Evolutionary conservation across 2,113 vertebrate genomes (phyloP).

Genomic region (Cyanoliseus patagonus): DNA sequence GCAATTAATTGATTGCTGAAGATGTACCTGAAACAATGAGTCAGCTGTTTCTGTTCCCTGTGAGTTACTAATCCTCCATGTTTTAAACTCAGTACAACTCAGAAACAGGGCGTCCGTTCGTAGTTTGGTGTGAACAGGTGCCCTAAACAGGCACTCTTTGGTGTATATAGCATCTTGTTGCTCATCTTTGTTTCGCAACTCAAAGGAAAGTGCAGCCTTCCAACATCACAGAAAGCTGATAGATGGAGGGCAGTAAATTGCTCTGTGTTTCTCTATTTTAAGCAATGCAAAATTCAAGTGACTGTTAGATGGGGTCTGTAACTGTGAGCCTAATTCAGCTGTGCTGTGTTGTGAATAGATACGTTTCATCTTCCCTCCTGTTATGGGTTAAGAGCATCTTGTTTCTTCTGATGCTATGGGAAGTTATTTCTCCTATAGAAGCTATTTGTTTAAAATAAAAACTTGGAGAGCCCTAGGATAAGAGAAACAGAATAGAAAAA

Average conservation of each 20-base stretch:
- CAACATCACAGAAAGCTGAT: not conserved
- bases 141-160: not conserved
- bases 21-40: slow-evolving; percentile 38
- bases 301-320: not conserved
- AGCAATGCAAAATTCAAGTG: not conserved
- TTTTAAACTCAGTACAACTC: not conserved
- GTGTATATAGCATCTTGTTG: not conserved
- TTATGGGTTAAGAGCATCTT: not conserved
- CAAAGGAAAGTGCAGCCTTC: not conserved
- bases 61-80: not conserved
- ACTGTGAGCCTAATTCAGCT: not conserved
- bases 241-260: not conserved
- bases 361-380: not conserved
- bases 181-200: not conserved
- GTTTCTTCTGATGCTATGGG: not conserved
- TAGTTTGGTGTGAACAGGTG: not conserved
- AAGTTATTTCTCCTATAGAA: not conserved
- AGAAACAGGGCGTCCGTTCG: not conserved
- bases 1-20: slow-evolving; percentile 67
- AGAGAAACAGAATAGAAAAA: not conserved
- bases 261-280: not conserved
- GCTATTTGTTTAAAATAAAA: not conserved
- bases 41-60: slow-evolving; percentile 52
- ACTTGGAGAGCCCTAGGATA: not conserved
- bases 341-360: not conserved